A percentile compares a stretch with the other conserved stretches of the same genome.
Conservation (phyloP, 2,797 vertebrate species). For the Crocidura indochinensis region DNA sequence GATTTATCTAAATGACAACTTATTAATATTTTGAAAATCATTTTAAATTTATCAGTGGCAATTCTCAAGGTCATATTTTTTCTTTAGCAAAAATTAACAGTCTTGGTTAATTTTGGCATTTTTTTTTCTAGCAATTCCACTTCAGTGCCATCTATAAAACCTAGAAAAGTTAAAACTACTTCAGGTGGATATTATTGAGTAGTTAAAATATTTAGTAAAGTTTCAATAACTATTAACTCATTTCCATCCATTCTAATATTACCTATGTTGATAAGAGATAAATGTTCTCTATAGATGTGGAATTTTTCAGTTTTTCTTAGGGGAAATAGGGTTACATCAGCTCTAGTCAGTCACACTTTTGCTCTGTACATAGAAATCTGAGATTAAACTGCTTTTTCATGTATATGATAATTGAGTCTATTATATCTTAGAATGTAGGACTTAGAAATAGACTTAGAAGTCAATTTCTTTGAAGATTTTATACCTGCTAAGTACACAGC, state of each 20-base stretch:
- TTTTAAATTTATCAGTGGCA: neutral
- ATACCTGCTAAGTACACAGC: slow-evolving; percentile 61
- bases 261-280: neutral
- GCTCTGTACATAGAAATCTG: slow-evolving; percentile 36
- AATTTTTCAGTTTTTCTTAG: slow-evolving; percentile 9
- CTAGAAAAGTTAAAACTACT: neutral
- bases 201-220: neutral
- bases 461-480: slow-evolving; percentile 72
- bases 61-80: neutral
- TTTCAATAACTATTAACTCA: neutral
- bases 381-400: slow-evolving; percentile 69
- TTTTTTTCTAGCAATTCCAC: neutral
- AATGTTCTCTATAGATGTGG: slow-evolving; percentile 30
- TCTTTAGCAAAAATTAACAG: neutral
- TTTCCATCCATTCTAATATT: neutral
- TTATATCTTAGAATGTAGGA: slow-evolving; percentile 55
- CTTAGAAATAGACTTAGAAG: slow-evolving; percentile 4
- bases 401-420: slow-evolving; percentile 61
- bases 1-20: neutral
- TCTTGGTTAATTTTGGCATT: neutral
- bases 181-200: neutral
- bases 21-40: slow-evolving; percentile 4
- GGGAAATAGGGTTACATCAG: neutral
- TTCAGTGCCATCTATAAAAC: neutral
- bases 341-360: slow-evolving; percentile 11